These are phyloP conservation scores for Phyto melanocephala DNA, from an alignment of 2,888 invertebrate genomes.

Conservation along the genomic window DNA sequence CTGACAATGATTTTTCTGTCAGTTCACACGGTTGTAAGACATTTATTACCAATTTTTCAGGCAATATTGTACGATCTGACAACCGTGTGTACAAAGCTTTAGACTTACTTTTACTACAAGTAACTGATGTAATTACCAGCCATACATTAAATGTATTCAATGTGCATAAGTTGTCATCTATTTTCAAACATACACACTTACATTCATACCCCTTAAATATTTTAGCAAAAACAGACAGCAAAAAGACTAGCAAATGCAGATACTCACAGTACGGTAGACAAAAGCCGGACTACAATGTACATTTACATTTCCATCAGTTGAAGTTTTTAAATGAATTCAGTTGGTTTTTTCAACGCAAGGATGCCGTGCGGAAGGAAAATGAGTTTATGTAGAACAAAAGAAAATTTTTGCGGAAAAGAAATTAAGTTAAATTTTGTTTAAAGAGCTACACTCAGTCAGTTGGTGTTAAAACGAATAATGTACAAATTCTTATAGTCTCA, in stretches of 20 bases:
- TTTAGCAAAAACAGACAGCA: not conserved
- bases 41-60: too few species aligned
- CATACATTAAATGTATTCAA: not conserved
- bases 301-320: slow-evolving; percentile 11
- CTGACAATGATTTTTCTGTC: too few species aligned
- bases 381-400: not conserved
- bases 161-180: slow-evolving; percentile 1
- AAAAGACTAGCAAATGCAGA: not conserved
- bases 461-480: too few species aligned
- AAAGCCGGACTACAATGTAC: slow-evolving; percentile 6
- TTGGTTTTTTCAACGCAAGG: not conserved
- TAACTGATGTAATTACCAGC: not conserved
- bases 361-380: not conserved
- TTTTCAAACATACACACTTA: too few species aligned
- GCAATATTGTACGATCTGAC: too few species aligned
- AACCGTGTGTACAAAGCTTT: too few species aligned
- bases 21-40: too few species aligned
- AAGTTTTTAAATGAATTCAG: not conserved
- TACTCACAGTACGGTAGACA: not conserved
- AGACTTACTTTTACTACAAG: not conserved
- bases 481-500: too few species aligned
- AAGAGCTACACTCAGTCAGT: not conserved
- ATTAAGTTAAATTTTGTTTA: not conserved
- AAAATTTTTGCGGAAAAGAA: not conserved
- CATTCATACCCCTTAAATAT: too few species aligned